Conservation (phyloP, 2,113 vertebrate genomes). For the Lepisosteus oculatus region DNA sequence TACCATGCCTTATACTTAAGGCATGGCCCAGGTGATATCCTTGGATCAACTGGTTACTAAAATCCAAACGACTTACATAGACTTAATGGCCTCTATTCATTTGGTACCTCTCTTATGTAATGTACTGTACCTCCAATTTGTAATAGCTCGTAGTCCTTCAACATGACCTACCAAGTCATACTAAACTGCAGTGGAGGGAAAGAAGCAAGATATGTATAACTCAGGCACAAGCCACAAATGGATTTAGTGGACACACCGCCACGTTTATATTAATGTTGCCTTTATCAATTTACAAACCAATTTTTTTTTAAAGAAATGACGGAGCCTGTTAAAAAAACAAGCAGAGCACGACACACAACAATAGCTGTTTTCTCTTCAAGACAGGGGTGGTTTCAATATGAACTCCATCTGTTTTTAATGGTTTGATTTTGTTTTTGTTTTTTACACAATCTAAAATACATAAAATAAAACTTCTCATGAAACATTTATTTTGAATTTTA, state of each 20-base stretch:
- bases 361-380: slow-evolving; percentile 32
- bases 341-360: slow-evolving; percentile 38
- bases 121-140: too few species aligned
- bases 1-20: background rate
- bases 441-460: slow-evolving; percentile 19
- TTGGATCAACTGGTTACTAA: too few species aligned
- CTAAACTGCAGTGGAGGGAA: too few species aligned
- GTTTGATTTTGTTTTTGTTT: slow-evolving; percentile 13
- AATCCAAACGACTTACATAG: too few species aligned
- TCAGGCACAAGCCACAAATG: background rate
- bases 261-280: slow-evolving; percentile 11
- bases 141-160: too few species aligned
- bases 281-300: slow-evolving; percentile 10
- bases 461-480: slow-evolving; percentile 3
- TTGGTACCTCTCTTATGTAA: too few species aligned
- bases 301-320: background rate
- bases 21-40: slow-evolving; percentile 15
- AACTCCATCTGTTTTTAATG: slow-evolving; percentile 9
- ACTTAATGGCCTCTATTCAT: too few species aligned
- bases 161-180: too few species aligned
- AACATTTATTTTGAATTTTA: background rate
- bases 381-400: slow-evolving; percentile 20
- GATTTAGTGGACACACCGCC: background rate
- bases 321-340: slow-evolving; percentile 10
- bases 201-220: too few species aligned